Evolutionary conservation across 1,140 invertebrate genomes (phyloP).

Genomic region (Cydia strobilella): DNA sequence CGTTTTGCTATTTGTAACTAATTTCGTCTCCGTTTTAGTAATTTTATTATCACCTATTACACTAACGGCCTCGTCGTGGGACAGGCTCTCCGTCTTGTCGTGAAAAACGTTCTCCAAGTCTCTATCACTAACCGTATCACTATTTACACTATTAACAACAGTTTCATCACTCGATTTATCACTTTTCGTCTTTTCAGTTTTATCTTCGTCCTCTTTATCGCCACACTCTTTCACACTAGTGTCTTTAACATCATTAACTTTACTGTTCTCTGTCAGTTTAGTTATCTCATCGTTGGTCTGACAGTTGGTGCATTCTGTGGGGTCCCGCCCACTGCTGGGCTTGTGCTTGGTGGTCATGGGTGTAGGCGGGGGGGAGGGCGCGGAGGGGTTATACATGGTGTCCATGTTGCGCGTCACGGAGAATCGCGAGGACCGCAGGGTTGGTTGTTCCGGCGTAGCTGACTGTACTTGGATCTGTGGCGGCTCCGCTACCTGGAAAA

Average conservation of each 20-base stretch:
- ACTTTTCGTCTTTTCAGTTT: slow-evolving; percentile 38
- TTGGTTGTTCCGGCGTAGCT: slow-evolving; percentile 39
- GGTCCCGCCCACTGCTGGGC: not conserved
- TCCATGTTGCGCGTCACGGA: slow-evolving; percentile 75
- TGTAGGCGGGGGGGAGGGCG: slow-evolving; percentile 38
- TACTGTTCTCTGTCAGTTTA: too few relatives aligned
- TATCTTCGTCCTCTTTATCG: slow-evolving; percentile 31
- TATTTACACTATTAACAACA: slow-evolving; percentile 43
- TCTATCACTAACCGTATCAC: slow-evolving; percentile 46
- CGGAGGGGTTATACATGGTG: slow-evolving; percentile 54
- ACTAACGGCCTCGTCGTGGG: slow-evolving; percentile 50
- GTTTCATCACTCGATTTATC: slow-evolving; percentile 37
- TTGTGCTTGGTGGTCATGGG: slow-evolving; percentile 38
- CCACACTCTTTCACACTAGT: slow-evolving; percentile 20
- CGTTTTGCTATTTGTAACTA: slow-evolving; percentile 58
- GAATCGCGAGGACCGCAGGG: slow-evolving; percentile 61
- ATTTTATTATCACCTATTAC: slow-evolving; percentile 44
- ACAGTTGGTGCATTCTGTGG: not conserved
- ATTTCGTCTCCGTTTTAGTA: slow-evolving; percentile 54
- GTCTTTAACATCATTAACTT: not conserved
- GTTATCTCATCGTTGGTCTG: not conserved
- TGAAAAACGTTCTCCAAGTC: slow-evolving; percentile 6
- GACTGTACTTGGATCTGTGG: slow-evolving; percentile 61
- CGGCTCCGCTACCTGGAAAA: slow-evolving; percentile 64
- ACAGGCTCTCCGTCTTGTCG: slow-evolving; percentile 42